phyloP scores from a whole-genome alignment of 2,113 vertebrate genomes.

The Neopipo cinnamomea region DNA sequence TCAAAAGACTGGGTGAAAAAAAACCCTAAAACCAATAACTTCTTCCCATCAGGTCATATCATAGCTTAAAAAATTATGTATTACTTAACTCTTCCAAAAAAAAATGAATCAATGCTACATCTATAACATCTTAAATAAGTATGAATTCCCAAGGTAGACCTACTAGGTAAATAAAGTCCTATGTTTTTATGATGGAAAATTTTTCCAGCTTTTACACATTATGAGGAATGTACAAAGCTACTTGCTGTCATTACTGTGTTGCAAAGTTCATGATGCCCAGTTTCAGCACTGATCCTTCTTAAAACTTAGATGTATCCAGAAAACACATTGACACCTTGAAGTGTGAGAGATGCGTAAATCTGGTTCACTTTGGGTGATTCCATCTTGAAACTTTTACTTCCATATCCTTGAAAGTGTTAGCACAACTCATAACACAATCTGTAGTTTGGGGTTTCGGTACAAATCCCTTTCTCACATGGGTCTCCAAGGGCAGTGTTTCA shows the following conservation, averaged over 20 bases:
- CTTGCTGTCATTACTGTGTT: not conserved
- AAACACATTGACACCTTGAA: not conserved
- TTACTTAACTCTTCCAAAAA: not conserved
- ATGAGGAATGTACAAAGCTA: not conserved
- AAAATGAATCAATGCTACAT: not conserved
- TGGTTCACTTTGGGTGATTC: not conserved
- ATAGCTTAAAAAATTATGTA: not conserved
- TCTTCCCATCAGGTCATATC: not conserved
- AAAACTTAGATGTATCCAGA: not conserved
- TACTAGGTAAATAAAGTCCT: not conserved
- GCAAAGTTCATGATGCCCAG: not conserved
- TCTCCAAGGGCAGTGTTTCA: not conserved
- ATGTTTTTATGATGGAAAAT: not conserved
- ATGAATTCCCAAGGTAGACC: not conserved
- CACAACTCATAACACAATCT: not conserved
- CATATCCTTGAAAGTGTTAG: not conserved
- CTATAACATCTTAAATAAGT: not conserved
- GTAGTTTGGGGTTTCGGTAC: not conserved
- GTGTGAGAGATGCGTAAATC: not conserved
- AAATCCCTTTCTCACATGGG: not conserved
- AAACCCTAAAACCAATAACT: fast-evolving
- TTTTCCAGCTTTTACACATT: not conserved
- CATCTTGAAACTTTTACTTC: not conserved
- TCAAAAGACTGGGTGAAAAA: not conserved
- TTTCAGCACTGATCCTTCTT: not conserved